phyloP scores from a whole-genome alignment of 1,140 invertebrate genomes.

The Copidosoma floridanum region DNA sequence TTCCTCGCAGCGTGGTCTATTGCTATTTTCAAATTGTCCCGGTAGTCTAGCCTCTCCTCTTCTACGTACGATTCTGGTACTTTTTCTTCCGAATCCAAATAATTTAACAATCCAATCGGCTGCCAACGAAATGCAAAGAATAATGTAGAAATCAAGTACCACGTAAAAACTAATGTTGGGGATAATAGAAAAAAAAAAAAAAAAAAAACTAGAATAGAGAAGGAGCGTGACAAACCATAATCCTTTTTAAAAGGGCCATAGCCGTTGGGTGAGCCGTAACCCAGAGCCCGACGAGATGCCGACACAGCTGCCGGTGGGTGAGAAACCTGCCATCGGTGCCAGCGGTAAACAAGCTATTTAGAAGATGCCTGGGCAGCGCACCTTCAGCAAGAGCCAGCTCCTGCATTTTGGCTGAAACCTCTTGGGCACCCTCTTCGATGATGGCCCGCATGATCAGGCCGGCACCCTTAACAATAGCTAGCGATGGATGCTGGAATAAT shows the following conservation, averaged over 20 bases:
- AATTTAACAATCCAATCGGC: constrained; percentile 86
- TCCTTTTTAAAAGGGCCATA: constrained; percentile 82
- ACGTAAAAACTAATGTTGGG: neutral
- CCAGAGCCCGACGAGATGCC: constrained; percentile 98
- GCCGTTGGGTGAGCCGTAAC: constrained; percentile 91
- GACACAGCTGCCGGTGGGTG: constrained; percentile 86
- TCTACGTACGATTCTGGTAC: constrained; percentile 73
- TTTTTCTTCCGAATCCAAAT: constrained; percentile 83
- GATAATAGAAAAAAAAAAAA: neutral
- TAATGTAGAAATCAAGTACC: neutral
- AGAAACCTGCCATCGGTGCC: constrained; percentile 74
- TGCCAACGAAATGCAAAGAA: constrained; percentile 42
- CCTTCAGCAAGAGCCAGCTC: constrained; percentile 93
- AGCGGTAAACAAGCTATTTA: constrained; percentile 86
- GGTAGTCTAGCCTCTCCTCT: constrained; percentile 75
- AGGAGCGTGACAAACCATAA: constrained; percentile 84
- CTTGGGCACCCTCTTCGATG: constrained; percentile 92
- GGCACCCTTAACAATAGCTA: constrained; percentile 97
- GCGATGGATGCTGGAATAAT: constrained; percentile 95
- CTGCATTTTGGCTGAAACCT: constrained; percentile 93
- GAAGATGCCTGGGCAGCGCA: constrained; percentile 90
- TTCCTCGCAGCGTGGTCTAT: constrained; percentile 73
- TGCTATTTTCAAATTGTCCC: constrained; percentile 95
- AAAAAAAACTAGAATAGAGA: constrained; percentile 20
- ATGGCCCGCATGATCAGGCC: constrained; percentile 95